phyloP scores from a whole-genome alignment of 2,113 vertebrate genomes.

The Geothlypis trichas region DNA sequence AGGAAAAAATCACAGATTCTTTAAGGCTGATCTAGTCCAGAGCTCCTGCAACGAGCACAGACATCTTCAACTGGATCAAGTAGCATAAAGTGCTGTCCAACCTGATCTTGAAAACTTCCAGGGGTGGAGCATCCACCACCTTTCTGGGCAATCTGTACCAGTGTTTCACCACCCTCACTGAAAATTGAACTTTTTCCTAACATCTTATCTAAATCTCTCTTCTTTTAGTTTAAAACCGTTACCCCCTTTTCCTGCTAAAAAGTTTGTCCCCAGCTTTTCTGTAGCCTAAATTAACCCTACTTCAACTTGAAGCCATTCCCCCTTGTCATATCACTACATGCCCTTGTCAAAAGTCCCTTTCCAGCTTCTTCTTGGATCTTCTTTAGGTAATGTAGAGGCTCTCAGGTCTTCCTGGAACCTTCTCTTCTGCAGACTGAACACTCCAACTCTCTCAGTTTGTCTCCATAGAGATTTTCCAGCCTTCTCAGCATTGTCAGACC shows the following conservation, averaged over 20 bases:
- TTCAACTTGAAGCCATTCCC: background rate
- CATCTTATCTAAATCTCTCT: background rate
- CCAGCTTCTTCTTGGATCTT: background rate
- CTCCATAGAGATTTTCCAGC: background rate
- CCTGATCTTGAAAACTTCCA: background rate
- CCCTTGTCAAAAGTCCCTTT: background rate
- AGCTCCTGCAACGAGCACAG: too few relatives aligned
- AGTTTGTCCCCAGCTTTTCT: background rate
- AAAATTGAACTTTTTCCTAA: background rate
- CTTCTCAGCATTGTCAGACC: background rate
- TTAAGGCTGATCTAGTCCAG: background rate
- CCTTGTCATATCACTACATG: background rate
- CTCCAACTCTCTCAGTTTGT: background rate
- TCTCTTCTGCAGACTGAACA: background rate
- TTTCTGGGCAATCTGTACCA: background rate
- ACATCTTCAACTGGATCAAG: background rate
- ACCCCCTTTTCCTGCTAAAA: background rate
- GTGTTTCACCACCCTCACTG: background rate
- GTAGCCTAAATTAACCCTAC: background rate
- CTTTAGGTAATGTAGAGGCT: background rate
- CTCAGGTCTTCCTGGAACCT: background rate
- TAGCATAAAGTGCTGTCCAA: fast-evolving
- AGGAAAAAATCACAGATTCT: background rate
- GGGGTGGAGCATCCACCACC: background rate
- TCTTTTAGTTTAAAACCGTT: background rate